Evolutionary conservation across 2,113 vertebrate species (phyloP).

Genomic region (Campylomormyrus numenius): DNA sequence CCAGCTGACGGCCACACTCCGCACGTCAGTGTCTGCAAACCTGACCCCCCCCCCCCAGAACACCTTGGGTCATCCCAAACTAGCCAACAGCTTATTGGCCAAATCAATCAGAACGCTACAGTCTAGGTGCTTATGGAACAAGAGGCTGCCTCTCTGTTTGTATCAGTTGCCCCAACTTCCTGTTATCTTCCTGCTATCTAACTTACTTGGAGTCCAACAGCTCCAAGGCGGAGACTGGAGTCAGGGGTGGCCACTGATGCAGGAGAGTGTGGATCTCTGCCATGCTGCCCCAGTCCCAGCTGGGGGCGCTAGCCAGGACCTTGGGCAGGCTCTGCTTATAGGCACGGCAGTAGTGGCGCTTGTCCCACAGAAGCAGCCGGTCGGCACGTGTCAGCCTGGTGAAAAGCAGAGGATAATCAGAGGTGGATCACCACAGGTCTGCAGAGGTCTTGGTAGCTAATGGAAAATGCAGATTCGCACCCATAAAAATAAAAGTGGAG

Average conservation of each 20-base stretch:
- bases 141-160: not conserved
- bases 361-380: constrained; percentile 85
- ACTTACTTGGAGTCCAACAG: constrained; percentile 76
- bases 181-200: not conserved
- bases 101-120: not conserved
- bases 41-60: constrained; percentile 48
- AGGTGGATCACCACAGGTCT: not conserved
- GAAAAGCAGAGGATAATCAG: constrained; percentile 19
- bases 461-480: not conserved
- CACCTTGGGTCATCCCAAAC: not conserved
- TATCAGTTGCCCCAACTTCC: not conserved
- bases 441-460: not conserved
- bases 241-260: constrained; percentile 74
- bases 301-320: constrained; percentile 79
- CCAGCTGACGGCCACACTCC: constrained; percentile 79
- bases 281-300: constrained; percentile 87
- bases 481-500: not conserved
- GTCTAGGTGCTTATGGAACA: not conserved
- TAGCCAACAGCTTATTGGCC: not conserved
- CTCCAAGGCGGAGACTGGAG: constrained; percentile 81
- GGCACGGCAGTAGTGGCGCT: constrained; percentile 70
- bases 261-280: constrained; percentile 81
- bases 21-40: constrained; percentile 89
- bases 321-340: constrained; percentile 79
- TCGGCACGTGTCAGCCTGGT: constrained; percentile 80